Conservation (phyloP, 2,888 invertebrate genomes). For the Leucoptera coffeella region DNA sequence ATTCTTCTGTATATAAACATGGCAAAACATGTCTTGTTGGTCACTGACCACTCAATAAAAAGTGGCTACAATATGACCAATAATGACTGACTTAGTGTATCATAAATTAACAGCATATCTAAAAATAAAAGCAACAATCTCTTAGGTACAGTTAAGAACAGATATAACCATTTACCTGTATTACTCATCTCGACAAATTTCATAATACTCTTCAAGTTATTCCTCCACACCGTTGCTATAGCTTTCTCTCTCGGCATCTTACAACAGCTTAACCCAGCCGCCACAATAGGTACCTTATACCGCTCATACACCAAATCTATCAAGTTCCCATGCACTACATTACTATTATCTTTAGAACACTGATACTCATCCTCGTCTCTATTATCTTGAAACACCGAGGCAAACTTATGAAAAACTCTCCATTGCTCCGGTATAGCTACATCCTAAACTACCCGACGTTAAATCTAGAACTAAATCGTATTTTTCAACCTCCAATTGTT, state of each 20-base stretch:
- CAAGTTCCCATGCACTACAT: conserved; percentile 32
- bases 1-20: too few relatives aligned
- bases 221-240: conserved; percentile 68
- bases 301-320: conserved; percentile 56
- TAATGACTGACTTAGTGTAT: too few relatives aligned
- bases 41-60: too few relatives aligned
- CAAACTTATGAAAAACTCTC: conserved; percentile 45
- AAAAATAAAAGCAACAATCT: too few relatives aligned
- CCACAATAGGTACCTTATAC: conserved; percentile 61
- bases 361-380: conserved; percentile 23
- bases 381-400: conserved; percentile 27
- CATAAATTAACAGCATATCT: too few relatives aligned
- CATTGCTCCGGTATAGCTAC: too few relatives aligned
- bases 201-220: conserved; percentile 59
- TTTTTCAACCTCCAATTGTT: conserved; percentile 57
- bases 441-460: conserved; percentile 71
- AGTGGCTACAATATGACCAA: too few relatives aligned
- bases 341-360: conserved; percentile 13
- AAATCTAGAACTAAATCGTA: conserved; percentile 70
- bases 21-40: too few relatives aligned
- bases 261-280: conserved; percentile 74
- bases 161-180: too few relatives aligned
- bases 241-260: conserved; percentile 66
- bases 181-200: conserved; percentile 55
- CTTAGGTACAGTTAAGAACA: too few relatives aligned